These are phyloP conservation scores for Sander lucioperca DNA, from an alignment of 2,113 vertebrate species.

Conservation along the genomic window DNA sequence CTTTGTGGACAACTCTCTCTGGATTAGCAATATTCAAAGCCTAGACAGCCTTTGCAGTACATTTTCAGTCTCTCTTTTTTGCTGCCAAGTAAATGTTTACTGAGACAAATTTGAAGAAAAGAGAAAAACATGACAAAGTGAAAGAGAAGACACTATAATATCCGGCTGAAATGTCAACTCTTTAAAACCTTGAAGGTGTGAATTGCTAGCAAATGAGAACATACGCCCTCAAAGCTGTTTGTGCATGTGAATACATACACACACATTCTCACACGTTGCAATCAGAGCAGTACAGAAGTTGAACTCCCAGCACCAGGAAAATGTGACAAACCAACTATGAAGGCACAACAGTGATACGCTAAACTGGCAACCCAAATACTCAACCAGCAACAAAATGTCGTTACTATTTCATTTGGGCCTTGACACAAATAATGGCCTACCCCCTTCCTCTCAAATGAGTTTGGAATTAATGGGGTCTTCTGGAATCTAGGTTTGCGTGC, in stretches of 20 bases:
- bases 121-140: neutral
- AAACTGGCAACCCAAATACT: conserved; percentile 51
- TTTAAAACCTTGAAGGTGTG: conserved; percentile 27
- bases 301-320: conserved; percentile 40
- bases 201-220: conserved; percentile 23
- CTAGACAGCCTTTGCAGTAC: conserved; percentile 35
- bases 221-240: conserved; percentile 35
- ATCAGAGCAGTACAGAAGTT: conserved; percentile 30
- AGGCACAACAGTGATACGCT: conserved; percentile 14
- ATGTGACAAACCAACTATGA: conserved; percentile 48
- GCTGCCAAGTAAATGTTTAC: conserved; percentile 41
- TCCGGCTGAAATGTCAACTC: conserved; percentile 5
- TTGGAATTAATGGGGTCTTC: conserved; percentile 60
- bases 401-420: conserved; percentile 48
- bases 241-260: neutral
- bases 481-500: conserved; percentile 55
- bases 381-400: conserved; percentile 51
- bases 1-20: conserved; percentile 39
- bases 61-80: conserved; percentile 17
- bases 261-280: neutral
- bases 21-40: conserved; percentile 51
- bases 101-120: conserved; percentile 6
- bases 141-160: conserved; percentile 15
- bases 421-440: conserved; percentile 55
- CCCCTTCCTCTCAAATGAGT: conserved; percentile 49